phyloP scores from a whole-genome alignment of 2,888 invertebrate species.

The Metopia argyrocephala region DNA sequence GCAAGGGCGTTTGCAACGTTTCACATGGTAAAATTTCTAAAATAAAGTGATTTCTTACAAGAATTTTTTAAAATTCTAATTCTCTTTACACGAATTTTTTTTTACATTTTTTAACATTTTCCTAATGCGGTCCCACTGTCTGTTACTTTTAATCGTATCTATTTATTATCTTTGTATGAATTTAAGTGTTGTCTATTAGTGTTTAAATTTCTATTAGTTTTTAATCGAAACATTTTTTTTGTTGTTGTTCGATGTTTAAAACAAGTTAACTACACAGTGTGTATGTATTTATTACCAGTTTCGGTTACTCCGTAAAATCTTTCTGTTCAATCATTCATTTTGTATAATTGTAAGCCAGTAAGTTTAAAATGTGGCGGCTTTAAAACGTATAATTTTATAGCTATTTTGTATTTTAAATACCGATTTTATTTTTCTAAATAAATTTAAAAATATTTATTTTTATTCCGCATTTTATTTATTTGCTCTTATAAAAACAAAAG shows the following conservation, averaged over 20 bases:
- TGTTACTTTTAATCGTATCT: background rate
- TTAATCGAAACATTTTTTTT: slow-evolving; percentile 36
- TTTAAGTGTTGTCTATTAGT: slow-evolving; percentile 26
- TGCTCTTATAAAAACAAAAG: too few relatives aligned
- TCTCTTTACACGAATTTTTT: too few relatives aligned
- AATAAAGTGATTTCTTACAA: too few relatives aligned
- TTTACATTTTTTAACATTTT: too few relatives aligned
- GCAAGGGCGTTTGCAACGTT: too few relatives aligned
- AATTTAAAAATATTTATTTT: background rate
- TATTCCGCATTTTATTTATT: too few relatives aligned
- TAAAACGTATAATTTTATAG: background rate
- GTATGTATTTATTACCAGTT: too few relatives aligned
- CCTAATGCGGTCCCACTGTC: slow-evolving; percentile 7
- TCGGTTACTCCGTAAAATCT: too few relatives aligned
- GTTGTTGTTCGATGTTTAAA: slow-evolving; percentile 22
- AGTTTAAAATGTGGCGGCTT: background rate
- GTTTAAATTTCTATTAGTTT: slow-evolving; percentile 26
- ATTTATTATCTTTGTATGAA: background rate
- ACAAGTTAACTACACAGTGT: background rate
- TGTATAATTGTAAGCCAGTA: background rate
- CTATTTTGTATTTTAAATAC: too few relatives aligned
- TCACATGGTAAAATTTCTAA: too few relatives aligned
- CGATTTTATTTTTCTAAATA: background rate
- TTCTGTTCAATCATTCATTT: background rate
- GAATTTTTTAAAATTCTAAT: too few relatives aligned